Evolutionary conservation across 2,888 invertebrate genomes (phyloP).

Genomic region (Timandra comae): DNA sequence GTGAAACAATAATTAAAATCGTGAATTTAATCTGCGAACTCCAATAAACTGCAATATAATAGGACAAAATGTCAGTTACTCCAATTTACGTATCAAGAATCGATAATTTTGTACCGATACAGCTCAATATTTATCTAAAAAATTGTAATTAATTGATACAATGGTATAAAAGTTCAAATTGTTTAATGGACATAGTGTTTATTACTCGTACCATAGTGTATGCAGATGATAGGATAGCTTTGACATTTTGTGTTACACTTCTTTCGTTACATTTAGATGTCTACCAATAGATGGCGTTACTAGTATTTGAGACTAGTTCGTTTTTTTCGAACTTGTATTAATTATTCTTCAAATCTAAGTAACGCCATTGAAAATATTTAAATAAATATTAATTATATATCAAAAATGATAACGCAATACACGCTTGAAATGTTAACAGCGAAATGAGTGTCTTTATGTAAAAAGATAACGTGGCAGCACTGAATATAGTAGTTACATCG

Average conservation of each 20-base stretch:
- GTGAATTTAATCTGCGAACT: too few species aligned
- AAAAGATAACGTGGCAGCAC: background rate
- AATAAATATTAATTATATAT: background rate
- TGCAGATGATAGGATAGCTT: constrained; percentile 18
- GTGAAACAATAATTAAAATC: too few species aligned
- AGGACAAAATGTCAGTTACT: too few species aligned
- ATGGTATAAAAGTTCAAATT: constrained; percentile 26
- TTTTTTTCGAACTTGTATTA: too few species aligned
- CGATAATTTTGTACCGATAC: constrained; percentile 56
- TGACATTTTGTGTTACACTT: constrained; percentile 15
- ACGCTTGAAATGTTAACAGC: background rate
- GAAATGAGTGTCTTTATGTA: background rate
- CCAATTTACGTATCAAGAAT: too few species aligned
- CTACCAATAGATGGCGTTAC: background rate
- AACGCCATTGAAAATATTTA: background rate
- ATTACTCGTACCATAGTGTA: constrained; percentile 18
- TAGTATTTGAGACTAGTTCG: too few species aligned
- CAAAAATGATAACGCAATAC: background rate
- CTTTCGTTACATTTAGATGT: constrained; percentile 4
- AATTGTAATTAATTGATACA: constrained; percentile 13
- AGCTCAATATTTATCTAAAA: constrained; percentile 47
- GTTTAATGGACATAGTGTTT: constrained; percentile 23
- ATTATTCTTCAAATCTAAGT: background rate
- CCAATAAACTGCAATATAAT: too few species aligned
- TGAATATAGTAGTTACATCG: background rate